Conservation (phyloP, 2,888 invertebrate genomes). For the Drosophila sordidula region DNA sequence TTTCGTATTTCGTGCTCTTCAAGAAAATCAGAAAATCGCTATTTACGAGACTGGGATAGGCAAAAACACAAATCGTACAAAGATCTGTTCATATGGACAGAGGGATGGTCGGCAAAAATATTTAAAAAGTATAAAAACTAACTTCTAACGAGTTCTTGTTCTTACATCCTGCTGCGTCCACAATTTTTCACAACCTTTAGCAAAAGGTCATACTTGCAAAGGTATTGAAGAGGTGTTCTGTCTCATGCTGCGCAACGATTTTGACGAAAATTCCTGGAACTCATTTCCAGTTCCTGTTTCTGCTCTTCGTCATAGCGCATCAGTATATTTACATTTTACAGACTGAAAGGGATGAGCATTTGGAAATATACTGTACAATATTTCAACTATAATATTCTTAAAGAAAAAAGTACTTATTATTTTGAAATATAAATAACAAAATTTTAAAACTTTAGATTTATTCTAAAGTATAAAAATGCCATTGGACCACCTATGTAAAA, state of each 20-base stretch:
- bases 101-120: background rate
- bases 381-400: background rate
- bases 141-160: constrained; percentile 15
- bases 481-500: too few species aligned
- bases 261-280: constrained; percentile 48
- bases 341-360: background rate
- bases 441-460: too few species aligned
- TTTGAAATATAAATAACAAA: too few species aligned
- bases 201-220: constrained; percentile 33
- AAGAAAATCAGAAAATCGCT: too few species aligned
- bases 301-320: constrained; percentile 6
- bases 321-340: background rate
- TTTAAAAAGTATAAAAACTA: background rate
- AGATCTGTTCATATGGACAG: too few species aligned
- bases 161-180: constrained; percentile 58
- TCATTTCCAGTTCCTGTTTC: constrained; percentile 30
- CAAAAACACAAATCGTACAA: too few species aligned
- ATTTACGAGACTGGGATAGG: too few species aligned
- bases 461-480: too few species aligned
- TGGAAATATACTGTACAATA: background rate
- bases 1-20: too few species aligned
- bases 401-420: too few species aligned
- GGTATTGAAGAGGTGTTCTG: constrained; percentile 47
- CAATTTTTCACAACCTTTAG: constrained; percentile 43
- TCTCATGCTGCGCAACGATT: constrained; percentile 67